These are phyloP conservation scores for Kryphioiulus occultus DNA, from an alignment of 2,888 invertebrate species.

Conservation along the genomic window DNA sequence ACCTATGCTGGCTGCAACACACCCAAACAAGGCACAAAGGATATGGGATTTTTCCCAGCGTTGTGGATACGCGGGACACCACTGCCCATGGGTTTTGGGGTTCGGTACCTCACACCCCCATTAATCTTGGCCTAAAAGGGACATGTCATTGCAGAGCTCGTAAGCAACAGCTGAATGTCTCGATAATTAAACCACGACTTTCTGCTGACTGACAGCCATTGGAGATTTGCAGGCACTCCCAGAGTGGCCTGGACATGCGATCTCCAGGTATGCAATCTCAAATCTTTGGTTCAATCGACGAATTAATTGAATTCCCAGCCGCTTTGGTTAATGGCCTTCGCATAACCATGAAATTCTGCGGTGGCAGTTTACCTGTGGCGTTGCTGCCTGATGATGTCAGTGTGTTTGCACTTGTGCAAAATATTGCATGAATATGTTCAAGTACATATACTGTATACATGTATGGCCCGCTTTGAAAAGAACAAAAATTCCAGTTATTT, in stretches of 20 bases:
- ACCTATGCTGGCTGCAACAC: not conserved
- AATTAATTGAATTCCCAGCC: not conserved
- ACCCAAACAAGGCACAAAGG: not conserved
- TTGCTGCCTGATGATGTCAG: constrained; percentile 3
- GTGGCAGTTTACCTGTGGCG: not conserved
- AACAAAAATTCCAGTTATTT: not conserved
- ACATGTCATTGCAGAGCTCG: not conserved
- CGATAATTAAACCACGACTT: not conserved
- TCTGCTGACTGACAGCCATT: not conserved
- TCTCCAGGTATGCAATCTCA: not conserved
- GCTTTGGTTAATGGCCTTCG: not conserved
- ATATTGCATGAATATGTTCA: not conserved
- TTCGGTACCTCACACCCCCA: constrained; percentile 6
- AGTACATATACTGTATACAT: too few relatives aligned
- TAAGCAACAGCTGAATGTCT: not conserved
- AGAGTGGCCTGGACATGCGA: not conserved
- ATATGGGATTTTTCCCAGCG: not conserved
- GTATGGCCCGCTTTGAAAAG: not conserved
- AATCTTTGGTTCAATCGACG: not conserved
- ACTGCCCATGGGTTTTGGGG: not conserved
- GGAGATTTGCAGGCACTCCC: not conserved
- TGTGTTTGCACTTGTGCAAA: not conserved
- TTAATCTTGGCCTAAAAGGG: not conserved
- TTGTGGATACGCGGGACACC: too few relatives aligned
- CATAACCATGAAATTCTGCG: not conserved